Evolutionary conservation across 2,113 vertebrate species (phyloP).

Genomic region (Sprattus sprattus): DNA sequence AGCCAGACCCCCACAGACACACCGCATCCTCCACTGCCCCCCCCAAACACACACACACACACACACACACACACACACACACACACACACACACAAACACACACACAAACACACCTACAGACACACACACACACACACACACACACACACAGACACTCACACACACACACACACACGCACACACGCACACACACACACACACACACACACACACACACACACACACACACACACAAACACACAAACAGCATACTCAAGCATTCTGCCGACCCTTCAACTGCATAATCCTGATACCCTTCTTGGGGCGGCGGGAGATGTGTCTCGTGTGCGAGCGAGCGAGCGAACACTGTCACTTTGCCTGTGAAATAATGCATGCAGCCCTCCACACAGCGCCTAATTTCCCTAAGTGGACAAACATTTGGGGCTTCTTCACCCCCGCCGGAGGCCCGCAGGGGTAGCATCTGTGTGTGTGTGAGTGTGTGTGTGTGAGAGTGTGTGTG

Average conservation of each 20-base stretch:
- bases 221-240: conserved; percentile 2
- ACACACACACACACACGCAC: background rate
- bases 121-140: no score
- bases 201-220: background rate
- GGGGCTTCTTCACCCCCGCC: background rate
- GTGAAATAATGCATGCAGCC: conserved; percentile 70
- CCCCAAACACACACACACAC: no score
- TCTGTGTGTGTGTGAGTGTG: background rate
- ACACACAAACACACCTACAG: no score
- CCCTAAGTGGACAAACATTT: conserved; percentile 9
- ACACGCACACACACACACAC: background rate
- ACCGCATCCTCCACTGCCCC: background rate
- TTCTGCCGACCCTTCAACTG: background rate
- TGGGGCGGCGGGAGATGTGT: background rate
- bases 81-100: no score
- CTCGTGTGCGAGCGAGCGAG: background rate
- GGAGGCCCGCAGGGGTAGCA: background rate
- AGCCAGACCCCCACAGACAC: background rate
- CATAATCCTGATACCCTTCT: background rate
- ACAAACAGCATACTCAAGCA: conserved; percentile 7
- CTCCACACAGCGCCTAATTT: background rate
- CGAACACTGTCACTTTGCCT: conserved; percentile 58
- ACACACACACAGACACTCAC: no score
- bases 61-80: background rate
- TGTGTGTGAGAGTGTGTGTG: background rate